phyloP scores from a whole-genome alignment of 2,888 invertebrate genomes.

The Exephanes ischioxanthus region DNA sequence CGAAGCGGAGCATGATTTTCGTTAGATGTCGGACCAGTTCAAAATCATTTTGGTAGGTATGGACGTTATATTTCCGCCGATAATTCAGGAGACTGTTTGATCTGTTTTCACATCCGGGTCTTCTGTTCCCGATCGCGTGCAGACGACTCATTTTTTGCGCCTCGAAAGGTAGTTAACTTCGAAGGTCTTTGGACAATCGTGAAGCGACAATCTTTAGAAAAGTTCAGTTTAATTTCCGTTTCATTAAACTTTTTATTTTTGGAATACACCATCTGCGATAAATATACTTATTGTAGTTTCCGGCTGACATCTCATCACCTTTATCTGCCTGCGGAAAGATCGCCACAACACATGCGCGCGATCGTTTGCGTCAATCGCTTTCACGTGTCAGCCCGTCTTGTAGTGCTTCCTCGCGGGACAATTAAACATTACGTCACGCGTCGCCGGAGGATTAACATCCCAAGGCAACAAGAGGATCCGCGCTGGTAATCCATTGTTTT shows the following conservation, averaged over 20 bases:
- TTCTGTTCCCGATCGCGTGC: background rate
- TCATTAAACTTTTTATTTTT: conserved; percentile 18
- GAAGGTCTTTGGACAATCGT: background rate
- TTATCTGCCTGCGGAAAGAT: conserved; percentile 68
- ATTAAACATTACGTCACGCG: conserved; percentile 67
- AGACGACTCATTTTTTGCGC: background rate
- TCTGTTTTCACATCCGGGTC: conserved; percentile 6
- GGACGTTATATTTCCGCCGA: background rate
- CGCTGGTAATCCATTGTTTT: too few species aligned
- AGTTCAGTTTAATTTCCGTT: background rate
- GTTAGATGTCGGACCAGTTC: background rate
- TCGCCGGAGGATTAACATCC: conserved; percentile 13
- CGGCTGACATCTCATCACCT: conserved; percentile 58
- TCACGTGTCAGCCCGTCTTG: conserved; percentile 8
- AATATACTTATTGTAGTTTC: conserved; percentile 36
- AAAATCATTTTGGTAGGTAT: background rate
- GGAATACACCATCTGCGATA: conserved; percentile 14
- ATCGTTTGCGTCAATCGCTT: conserved; percentile 35
- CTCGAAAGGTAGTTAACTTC: background rate
- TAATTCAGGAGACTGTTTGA: conserved; percentile 20
- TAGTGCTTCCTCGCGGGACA: conserved; percentile 38
- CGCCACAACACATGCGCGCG: conserved; percentile 30
- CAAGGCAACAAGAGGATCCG: too few species aligned
- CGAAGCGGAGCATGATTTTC: background rate
- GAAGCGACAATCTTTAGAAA: conserved; percentile 1